Evolutionary conservation across 2,888 invertebrate species (phyloP), one percentile per base, ranked within the genome.

Genomic region (Falcaria lacertinaria): DNA sequence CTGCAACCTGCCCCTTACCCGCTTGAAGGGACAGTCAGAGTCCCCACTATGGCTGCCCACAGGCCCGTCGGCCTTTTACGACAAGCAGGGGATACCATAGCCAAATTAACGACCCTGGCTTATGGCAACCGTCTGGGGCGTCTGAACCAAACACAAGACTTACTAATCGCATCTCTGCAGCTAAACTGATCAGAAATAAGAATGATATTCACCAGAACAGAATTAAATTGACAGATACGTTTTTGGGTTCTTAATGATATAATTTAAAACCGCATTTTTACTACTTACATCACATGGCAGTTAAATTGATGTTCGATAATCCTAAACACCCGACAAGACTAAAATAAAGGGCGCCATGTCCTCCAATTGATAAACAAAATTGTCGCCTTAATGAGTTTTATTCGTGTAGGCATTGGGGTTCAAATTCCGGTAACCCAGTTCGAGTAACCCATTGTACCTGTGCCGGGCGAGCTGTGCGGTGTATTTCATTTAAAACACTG

Each of bases 351-450:
- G 15, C 48, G 48, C 55, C 46, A 60, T 51, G 47, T 53, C 45
- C 44, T 43, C 38, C 63, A 68, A 73, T 69, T 71, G 72, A 72
- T 72, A 76, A 72, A 69, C 71, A 73, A 74, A 28, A 78, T 76
- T 70, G 68, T 52, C 42, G 52, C 59, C 59, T 64, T 74, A 75
- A 75, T 77, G 71, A 70, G 63, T 74, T 75, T 69, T 74, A 76
- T 76, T 76, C 50, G 56, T 60, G 64, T 59, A 49, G 52, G 60
- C 57, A 50, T 50, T 64, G 62, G 54, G 69, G 67, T 72, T 60
- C 63, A 65, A 70, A 76, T 68, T 77, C 67, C 68, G 59, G 64
- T 72, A 67, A 69, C 72, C 73, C 66, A 68, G 57, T 59, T 69
- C 51, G 41, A 47, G 50, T 49, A 43, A 44, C 42, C 47, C 52